Conservation (phyloP, 2,113 vertebrate genomes). For the Xenotilapia caudafasciata region DNA sequence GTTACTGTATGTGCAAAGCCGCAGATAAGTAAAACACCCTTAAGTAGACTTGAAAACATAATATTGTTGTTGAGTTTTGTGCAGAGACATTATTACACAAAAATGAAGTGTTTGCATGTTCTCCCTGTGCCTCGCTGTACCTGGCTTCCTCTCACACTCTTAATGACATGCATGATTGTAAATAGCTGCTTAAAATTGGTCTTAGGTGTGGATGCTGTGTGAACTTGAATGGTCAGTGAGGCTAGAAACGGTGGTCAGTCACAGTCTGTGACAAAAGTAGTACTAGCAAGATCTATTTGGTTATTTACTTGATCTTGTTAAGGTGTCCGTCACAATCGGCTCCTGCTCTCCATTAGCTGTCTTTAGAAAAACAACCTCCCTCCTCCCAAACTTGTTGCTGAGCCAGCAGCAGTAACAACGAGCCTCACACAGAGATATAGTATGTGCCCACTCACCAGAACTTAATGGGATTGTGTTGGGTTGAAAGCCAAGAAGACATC, state of each 20-base stretch:
- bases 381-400: constrained; percentile 46
- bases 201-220: neutral
- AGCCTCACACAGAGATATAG: constrained; percentile 33
- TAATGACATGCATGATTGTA: neutral
- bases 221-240: neutral
- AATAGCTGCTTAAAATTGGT: neutral
- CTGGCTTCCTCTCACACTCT: neutral
- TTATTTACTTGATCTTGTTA: neutral
- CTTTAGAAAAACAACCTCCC: constrained; percentile 21
- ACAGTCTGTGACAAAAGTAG: neutral
- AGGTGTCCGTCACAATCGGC: neutral
- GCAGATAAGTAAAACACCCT: neutral
- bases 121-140: neutral
- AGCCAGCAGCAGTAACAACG: constrained; percentile 37
- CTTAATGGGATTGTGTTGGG: constrained; percentile 61
- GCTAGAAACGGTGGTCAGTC: neutral
- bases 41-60: neutral
- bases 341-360: constrained; percentile 23
- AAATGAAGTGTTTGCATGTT: neutral
- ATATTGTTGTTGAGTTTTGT: neutral
- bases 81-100: neutral
- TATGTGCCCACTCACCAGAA: constrained; percentile 52
- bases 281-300: neutral
- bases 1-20: neutral
- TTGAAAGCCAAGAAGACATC: constrained; percentile 64